Evolutionary conservation across 2,113 vertebrate species (phyloP).

Genomic region (Daboia siamensis): DNA sequence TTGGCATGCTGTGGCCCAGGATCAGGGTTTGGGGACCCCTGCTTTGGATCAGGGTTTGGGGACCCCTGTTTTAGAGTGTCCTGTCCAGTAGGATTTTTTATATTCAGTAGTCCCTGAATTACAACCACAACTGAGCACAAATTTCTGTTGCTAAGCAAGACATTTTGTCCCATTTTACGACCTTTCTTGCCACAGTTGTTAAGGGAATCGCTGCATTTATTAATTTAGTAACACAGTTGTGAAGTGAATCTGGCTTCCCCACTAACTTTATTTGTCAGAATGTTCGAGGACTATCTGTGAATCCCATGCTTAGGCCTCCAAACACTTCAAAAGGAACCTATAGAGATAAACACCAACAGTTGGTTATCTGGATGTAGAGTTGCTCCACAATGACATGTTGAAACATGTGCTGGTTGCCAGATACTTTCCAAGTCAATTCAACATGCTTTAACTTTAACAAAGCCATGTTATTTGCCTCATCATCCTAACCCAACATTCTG

Average conservation of each 20-base stretch:
- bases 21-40: no score
- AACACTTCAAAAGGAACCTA: background rate
- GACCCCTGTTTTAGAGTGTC: background rate
- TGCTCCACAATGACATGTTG: background rate
- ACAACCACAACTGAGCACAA: background rate
- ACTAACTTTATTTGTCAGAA: no score
- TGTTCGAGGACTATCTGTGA: background rate
- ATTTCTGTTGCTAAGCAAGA: background rate
- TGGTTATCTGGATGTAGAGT: background rate
- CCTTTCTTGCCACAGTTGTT: background rate
- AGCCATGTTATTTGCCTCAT: background rate
- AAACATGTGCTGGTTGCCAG: background rate
- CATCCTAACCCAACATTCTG: background rate
- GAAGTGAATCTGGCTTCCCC: no score
- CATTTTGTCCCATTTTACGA: background rate
- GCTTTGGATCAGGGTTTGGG: no score
- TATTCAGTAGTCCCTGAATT: background rate
- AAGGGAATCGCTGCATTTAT: background rate
- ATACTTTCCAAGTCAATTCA: background rate
- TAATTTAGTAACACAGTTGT: background rate
- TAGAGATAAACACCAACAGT: background rate
- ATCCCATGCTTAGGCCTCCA: background rate
- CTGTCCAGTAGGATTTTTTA: background rate
- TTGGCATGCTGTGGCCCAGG: no score
- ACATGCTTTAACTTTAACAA: background rate